Percentiles rank a stretch among this genome's conserved stretches.
Conservation (phyloP, 2,113 vertebrate species). For the Aptenodytes patagonicus region DNA sequence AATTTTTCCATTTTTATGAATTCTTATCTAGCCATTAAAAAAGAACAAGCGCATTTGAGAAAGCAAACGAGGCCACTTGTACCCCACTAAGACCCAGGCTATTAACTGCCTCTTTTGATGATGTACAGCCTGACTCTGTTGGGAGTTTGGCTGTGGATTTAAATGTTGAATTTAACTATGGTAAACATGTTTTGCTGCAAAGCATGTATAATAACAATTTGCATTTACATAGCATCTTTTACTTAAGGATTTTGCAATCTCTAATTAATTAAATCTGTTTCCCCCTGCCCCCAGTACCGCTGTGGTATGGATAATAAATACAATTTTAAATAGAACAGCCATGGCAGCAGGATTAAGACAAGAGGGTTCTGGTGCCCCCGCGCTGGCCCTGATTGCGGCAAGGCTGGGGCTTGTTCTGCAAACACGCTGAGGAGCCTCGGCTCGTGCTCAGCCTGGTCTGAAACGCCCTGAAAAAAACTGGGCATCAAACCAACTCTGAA, state of each 20-base stretch:
- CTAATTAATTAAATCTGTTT: slow-evolving; percentile 58
- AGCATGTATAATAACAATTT: slow-evolving; percentile 40
- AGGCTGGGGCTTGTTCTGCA: background rate
- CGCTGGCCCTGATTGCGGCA: background rate
- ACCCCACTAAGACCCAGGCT: slow-evolving; percentile 23
- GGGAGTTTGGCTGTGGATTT: slow-evolving; percentile 45
- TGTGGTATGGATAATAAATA: slow-evolving; percentile 26
- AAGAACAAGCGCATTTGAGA: background rate
- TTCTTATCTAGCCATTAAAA: slow-evolving; percentile 40
- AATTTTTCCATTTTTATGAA: slow-evolving; percentile 46
- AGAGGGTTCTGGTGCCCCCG: background rate
- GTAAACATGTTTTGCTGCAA: slow-evolving; percentile 48
- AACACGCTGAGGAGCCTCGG: rapidly evolving
- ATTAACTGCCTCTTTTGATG: slow-evolving; percentile 48
- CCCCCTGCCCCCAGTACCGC: background rate
- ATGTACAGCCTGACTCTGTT: background rate
- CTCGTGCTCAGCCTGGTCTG: rapidly evolving
- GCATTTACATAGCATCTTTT: slow-evolving; percentile 54
- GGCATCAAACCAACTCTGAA: rapidly evolving
- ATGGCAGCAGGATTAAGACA: slow-evolving; percentile 29
- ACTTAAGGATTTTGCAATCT: slow-evolving; percentile 38
- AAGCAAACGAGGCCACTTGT: background rate
- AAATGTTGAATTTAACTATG: slow-evolving; percentile 15
- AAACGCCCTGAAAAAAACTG: background rate
- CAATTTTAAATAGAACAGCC: background rate